Evolutionary conservation across 2,797 vertebrate genomes (phyloP).

Genomic region (Acestrorhynchus altus): DNA sequence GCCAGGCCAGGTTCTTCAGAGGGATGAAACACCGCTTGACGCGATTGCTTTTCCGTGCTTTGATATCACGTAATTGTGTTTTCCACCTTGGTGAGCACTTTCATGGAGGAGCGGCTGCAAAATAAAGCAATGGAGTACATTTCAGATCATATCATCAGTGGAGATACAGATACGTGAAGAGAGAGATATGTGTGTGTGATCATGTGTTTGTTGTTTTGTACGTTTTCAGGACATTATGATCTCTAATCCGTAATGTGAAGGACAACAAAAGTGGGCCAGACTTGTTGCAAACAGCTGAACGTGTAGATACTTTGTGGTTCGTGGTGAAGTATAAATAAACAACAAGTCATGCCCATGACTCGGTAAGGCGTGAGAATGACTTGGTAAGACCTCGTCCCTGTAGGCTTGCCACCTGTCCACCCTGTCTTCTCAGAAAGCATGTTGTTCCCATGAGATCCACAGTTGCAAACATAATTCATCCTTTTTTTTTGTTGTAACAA

Average conservation of each 20-base stretch:
- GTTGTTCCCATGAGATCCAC: too few relatives aligned
- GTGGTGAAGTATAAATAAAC: too few relatives aligned
- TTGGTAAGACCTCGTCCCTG: too few relatives aligned
- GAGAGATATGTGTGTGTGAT: neutral
- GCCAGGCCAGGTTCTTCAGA: neutral
- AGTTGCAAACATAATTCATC: too few relatives aligned
- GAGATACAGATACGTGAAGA: neutral
- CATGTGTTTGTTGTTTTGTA: neutral
- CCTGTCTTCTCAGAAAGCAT: too few relatives aligned
- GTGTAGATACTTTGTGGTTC: too few relatives aligned
- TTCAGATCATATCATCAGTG: neutral
- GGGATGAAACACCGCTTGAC: neutral
- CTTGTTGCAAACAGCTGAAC: too few relatives aligned
- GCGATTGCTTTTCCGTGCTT: slow-evolving; percentile 4
- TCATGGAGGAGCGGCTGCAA: neutral
- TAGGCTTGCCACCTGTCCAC: too few relatives aligned
- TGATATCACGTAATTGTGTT: slow-evolving; percentile 12
- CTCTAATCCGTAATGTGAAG: neutral
- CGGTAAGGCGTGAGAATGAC: too few relatives aligned
- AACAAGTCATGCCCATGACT: too few relatives aligned
- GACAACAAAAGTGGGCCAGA: neutral
- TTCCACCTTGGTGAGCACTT: neutral
- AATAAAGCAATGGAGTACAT: neutral
- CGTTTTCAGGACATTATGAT: neutral
- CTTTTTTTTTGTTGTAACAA: too few relatives aligned